Evolutionary conservation across 2,113 vertebrate species (phyloP).

Genomic region (Sakesphorus luctuosus): DNA sequence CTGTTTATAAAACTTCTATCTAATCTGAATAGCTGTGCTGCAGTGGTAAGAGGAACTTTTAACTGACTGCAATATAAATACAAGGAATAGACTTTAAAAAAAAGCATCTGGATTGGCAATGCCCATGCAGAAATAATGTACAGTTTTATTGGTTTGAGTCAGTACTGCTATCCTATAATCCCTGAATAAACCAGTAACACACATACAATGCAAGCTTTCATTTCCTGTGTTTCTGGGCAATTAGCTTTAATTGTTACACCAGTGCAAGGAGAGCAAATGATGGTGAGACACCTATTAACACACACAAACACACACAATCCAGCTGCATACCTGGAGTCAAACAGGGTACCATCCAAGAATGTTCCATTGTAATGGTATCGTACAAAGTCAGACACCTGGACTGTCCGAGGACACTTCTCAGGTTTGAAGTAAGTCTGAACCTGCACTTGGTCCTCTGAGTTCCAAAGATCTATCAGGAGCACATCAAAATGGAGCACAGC

Average conservation of each 20-base stretch:
- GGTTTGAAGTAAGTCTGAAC: constrained; percentile 87
- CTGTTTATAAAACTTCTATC: neutral
- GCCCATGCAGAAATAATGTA: neutral
- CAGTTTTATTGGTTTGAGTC: neutral
- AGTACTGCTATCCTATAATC: neutral
- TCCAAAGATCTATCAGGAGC: constrained; percentile 94
- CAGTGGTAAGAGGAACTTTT: neutral
- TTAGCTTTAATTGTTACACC: neutral
- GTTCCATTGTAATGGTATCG: constrained; percentile 98
- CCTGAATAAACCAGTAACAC: neutral
- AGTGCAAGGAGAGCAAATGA: neutral
- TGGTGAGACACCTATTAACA: neutral
- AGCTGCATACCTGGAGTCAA: constrained; percentile 90
- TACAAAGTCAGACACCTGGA: constrained; percentile 94
- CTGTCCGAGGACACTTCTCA: constrained; percentile 81
- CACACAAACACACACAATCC: neutral
- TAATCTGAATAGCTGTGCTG: neutral
- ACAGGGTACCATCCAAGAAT: constrained; percentile 93
- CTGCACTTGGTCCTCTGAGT: constrained; percentile 88
- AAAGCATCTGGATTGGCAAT: neutral
- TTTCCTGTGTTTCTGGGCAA: neutral
- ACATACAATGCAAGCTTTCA: neutral
- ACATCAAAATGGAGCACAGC: constrained; percentile 94
- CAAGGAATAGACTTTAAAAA: neutral
- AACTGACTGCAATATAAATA: neutral